phyloP scores from a whole-genome alignment of 2,888 invertebrate genomes.

The Sthenelais limicola region DNA sequence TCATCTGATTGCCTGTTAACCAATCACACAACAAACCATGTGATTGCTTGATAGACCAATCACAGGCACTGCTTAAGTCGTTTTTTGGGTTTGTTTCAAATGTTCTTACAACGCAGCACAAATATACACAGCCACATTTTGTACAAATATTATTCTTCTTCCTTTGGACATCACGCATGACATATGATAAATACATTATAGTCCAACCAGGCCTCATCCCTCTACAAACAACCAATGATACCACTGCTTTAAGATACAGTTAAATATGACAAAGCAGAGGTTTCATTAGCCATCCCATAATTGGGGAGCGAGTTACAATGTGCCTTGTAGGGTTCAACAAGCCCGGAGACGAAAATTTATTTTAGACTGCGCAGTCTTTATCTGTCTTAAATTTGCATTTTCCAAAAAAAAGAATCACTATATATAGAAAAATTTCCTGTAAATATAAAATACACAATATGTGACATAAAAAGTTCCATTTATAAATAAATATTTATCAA shows the following conservation, averaged over 20 bases:
- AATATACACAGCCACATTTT: slow-evolving; percentile 27
- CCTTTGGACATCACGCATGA: slow-evolving; percentile 20
- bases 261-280: slow-evolving; percentile 8
- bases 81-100: slow-evolving; percentile 11
- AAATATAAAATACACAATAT: slow-evolving; percentile 38
- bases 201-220: slow-evolving; percentile 26
- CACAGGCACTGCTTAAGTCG: slow-evolving; percentile 38
- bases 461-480: slow-evolving; percentile 11
- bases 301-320: slow-evolving; percentile 15
- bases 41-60: slow-evolving; percentile 34
- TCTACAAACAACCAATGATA: slow-evolving; percentile 26
- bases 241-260: slow-evolving; percentile 23
- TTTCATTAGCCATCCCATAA: slow-evolving; percentile 4
- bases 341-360: slow-evolving; percentile 30
- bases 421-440: slow-evolving; percentile 30
- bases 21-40: slow-evolving; percentile 39
- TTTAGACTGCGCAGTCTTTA: slow-evolving; percentile 35
- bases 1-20: slow-evolving; percentile 39
- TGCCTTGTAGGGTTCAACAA: slow-evolving; percentile 4
- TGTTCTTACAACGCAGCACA: slow-evolving; percentile 21
- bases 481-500: slow-evolving; percentile 35
- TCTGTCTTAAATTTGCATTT: slow-evolving; percentile 7
- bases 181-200: slow-evolving; percentile 14
- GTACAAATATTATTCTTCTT: slow-evolving; percentile 32
- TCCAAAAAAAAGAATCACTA: slow-evolving; percentile 9